Evolutionary conservation across 2,888 invertebrate genomes (phyloP).

Genomic region (Drosophila paramelanica): DNA sequence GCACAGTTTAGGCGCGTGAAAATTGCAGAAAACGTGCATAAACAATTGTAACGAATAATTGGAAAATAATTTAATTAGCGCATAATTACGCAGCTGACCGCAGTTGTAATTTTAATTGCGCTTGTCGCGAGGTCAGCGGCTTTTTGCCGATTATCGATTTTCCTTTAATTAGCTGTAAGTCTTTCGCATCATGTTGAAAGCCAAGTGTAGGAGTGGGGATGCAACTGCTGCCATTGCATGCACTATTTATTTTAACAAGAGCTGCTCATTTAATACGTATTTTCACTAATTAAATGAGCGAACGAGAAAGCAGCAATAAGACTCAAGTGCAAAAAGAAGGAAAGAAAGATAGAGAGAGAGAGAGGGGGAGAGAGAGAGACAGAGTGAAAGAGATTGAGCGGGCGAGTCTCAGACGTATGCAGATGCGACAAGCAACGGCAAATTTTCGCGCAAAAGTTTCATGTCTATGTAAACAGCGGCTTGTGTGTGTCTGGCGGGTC

Average conservation of each 20-base stretch:
- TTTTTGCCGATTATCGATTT: constrained; percentile 45
- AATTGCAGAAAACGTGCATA: constrained; percentile 26
- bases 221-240: constrained; percentile 64
- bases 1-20: constrained; percentile 32
- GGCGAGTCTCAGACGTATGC: constrained; percentile 22
- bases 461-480: constrained; percentile 80
- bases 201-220: constrained; percentile 11
- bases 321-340: neutral
- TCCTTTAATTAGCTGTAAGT: constrained; percentile 76
- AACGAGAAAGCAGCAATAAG: constrained; percentile 21
- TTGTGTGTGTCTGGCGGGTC: constrained; percentile 62
- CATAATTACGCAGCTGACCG: constrained; percentile 78
- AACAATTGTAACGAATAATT: constrained; percentile 53
- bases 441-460: constrained; percentile 74
- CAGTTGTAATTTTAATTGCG: constrained; percentile 79
- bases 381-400: constrained; percentile 2
- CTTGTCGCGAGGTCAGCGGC: constrained; percentile 69
- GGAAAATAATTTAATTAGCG: constrained; percentile 83
- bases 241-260: constrained; percentile 81
- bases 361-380: constrained; percentile 2
- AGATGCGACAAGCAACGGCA: constrained; percentile 52
- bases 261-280: constrained; percentile 80
- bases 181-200: constrained; percentile 48
- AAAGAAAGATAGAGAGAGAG: neutral
- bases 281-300: constrained; percentile 78